A percentile compares a stretch with the other conserved stretches of the same genome.
phyloP scores from a whole-genome alignment of 2,888 invertebrate species.

The Spialia ferax region DNA sequence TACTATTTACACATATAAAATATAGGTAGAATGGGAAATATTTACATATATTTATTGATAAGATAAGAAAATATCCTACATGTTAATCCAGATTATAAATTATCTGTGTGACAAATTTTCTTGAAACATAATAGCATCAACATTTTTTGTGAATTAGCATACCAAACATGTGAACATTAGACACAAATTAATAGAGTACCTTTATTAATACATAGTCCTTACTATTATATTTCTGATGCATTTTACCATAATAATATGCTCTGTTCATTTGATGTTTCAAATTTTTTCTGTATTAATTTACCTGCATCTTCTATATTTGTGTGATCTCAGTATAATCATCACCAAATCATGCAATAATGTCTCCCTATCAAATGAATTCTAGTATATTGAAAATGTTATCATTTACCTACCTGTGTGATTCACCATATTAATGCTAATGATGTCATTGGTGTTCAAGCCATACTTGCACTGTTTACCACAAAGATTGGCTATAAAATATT shows the following conservation, averaged over 20 bases:
- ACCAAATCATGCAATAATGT: neutral
- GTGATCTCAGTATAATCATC: neutral
- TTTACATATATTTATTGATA: neutral
- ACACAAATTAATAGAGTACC: too few species aligned
- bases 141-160: too few species aligned
- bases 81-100: conserved; percentile 1
- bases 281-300: too few species aligned
- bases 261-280: too few species aligned
- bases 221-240: too few species aligned
- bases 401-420: neutral
- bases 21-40: too few species aligned
- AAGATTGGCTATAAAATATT: neutral
- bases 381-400: neutral
- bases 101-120: conserved; percentile 4
- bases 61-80: neutral
- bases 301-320: too few species aligned
- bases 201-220: too few species aligned
- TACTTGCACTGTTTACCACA: neutral
- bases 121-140: neutral
- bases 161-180: neutral
- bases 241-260: too few species aligned
- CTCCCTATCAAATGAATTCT: neutral
- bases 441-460: neutral
- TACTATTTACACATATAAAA: too few species aligned
- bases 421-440: neutral